phyloP scores from a whole-genome alignment of 1,140 invertebrate genomes.

The Galleria mellonella region DNA sequence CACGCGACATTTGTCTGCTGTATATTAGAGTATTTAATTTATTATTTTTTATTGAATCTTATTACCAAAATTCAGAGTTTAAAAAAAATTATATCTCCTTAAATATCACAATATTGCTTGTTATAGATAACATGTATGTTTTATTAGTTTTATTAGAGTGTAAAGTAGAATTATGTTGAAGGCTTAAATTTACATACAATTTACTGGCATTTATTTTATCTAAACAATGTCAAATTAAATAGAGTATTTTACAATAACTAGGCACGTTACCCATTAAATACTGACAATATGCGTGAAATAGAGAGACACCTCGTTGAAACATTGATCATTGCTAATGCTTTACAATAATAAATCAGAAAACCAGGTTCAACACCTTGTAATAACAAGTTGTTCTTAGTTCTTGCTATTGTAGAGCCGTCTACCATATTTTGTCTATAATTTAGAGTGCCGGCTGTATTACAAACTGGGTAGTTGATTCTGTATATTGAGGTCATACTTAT shows the following conservation, averaged over 20 bases:
- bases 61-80: no score
- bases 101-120: no score
- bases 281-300: constrained; percentile 21
- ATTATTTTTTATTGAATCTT: no score
- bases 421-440: constrained; percentile 32
- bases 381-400: constrained; percentile 37
- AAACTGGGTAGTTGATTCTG: constrained; percentile 24
- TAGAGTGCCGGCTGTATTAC: constrained; percentile 27
- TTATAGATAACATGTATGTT: no score
- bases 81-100: no score
- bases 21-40: no score
- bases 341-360: constrained; percentile 36
- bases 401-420: constrained; percentile 25
- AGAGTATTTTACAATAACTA: background rate
- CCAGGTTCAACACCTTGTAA: constrained; percentile 40
- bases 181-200: no score
- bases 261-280: constrained; percentile 4
- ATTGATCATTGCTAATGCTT: constrained; percentile 35
- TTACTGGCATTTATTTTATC: no score
- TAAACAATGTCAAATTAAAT: no score
- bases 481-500: constrained; percentile 28
- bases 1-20: constrained; percentile 25
- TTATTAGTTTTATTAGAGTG: no score
- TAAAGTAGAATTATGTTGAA: no score
- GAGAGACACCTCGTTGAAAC: constrained; percentile 25